These are phyloP conservation scores for Dromius quadrimaculatus DNA, from an alignment of 2,888 invertebrate species.

Conservation along the genomic window DNA sequence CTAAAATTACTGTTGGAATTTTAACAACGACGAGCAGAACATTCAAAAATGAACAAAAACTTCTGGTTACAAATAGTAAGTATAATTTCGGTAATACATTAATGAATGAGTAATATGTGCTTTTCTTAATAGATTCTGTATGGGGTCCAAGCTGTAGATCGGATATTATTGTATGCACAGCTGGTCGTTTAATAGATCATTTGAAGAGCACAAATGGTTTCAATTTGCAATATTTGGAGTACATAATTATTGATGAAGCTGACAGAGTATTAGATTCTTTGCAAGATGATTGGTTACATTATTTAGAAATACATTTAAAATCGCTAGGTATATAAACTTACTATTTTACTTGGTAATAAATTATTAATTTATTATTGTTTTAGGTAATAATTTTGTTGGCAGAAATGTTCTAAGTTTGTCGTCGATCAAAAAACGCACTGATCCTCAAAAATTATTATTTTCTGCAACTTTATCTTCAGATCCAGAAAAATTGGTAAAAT, in stretches of 20 bases:
- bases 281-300: constrained; percentile 91
- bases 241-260: constrained; percentile 96
- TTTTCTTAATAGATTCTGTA: constrained; percentile 67
- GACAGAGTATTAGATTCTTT: constrained; percentile 94
- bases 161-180: constrained; percentile 93
- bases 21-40: constrained; percentile 79
- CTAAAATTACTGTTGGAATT: constrained; percentile 78
- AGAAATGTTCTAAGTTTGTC: constrained; percentile 1
- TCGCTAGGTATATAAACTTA: constrained; percentile 56
- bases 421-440: constrained; percentile 24
- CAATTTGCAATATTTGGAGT: constrained; percentile 77
- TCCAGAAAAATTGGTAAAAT: constrained; percentile 91
- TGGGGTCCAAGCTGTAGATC: constrained; percentile 73
- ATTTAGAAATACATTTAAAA: constrained; percentile 79
- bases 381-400: constrained; percentile 4
- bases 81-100: constrained; percentile 16
- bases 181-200: constrained; percentile 93
- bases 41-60: constrained; percentile 76
- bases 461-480: constrained; percentile 98
- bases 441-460: constrained; percentile 88
- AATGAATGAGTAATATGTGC: not conserved
- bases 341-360: not conserved
- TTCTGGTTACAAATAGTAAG: constrained; percentile 70
- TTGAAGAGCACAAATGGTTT: constrained; percentile 86
- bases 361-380: not conserved